Conservation (phyloP, 2,797 vertebrate species). For the Streptopelia turtur region DNA sequence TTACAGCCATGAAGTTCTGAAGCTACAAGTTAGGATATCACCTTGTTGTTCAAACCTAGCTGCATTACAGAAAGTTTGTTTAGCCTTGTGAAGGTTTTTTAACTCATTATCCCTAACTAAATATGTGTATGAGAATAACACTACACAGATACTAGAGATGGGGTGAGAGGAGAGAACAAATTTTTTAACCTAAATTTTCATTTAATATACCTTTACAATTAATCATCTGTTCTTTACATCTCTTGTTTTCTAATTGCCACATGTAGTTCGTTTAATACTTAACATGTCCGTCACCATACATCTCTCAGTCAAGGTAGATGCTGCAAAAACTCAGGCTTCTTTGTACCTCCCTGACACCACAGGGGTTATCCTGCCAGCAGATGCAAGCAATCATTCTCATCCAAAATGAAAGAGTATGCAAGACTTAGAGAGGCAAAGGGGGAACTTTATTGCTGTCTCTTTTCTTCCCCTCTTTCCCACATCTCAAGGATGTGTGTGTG, state of each 20-base stretch:
- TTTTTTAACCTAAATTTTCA: neutral
- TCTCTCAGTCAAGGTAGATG: neutral
- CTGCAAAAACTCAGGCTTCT: neutral
- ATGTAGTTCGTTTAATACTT: neutral
- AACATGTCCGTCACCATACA: neutral
- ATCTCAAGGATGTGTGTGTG: rapidly evolving
- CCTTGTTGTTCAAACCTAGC: neutral
- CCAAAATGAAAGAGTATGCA: neutral
- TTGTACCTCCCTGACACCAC: neutral
- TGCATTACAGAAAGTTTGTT: neutral
- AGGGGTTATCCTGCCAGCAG: neutral
- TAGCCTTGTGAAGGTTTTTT: neutral
- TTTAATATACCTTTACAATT: neutral
- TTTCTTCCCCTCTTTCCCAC: neutral
- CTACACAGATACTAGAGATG: neutral
- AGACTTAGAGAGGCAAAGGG: neutral
- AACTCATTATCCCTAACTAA: neutral
- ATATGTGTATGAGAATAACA: neutral
- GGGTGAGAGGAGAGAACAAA: neutral
- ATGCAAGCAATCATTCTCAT: neutral
- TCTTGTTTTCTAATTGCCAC: neutral
- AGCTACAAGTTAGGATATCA: neutral
- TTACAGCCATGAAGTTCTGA: neutral
- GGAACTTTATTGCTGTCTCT: neutral
- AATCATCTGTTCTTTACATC: neutral